Conservation (phyloP, 2,113 vertebrate genomes). For the Willisornis vidua region DNA sequence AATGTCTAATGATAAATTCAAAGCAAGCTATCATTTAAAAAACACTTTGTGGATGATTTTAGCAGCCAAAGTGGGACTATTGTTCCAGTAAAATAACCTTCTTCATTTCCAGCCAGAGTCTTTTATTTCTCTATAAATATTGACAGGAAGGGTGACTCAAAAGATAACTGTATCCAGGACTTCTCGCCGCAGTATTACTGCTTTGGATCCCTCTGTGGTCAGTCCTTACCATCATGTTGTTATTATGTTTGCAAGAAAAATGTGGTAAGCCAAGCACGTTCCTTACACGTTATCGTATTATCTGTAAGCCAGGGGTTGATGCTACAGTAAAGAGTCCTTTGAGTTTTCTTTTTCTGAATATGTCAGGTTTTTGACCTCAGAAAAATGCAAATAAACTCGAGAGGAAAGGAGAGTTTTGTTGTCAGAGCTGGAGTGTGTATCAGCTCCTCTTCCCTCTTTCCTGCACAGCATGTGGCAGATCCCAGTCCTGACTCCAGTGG, state of each 20-base stretch:
- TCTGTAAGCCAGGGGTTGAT: neutral
- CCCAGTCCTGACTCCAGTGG: neutral
- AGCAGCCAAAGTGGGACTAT: constrained; percentile 14
- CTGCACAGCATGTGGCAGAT: neutral
- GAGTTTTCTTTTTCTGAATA: neutral
- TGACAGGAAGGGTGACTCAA: constrained; percentile 63
- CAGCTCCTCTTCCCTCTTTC: neutral
- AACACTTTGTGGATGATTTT: constrained; percentile 11
- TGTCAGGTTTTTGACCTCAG: neutral
- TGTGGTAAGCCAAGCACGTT: neutral
- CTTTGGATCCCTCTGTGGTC: constrained; percentile 7
- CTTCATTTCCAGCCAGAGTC: constrained; percentile 15
- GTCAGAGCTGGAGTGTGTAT: neutral
- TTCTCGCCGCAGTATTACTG: neutral
- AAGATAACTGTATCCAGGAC: constrained; percentile 11
- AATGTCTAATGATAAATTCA: neutral
- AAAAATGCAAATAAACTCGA: neutral
- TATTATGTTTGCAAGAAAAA: neutral
- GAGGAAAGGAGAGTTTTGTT: neutral
- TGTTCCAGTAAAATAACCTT: constrained; percentile 28
- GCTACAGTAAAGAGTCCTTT: neutral
- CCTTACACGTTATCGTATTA: neutral
- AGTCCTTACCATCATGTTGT: neutral
- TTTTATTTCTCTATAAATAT: constrained; percentile 57
- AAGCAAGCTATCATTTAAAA: neutral